Evolutionary conservation across 1,140 invertebrate genomes (phyloP), one percentile per base, ranked within the genome.

Genomic region (Drosophila erecta): DNA sequence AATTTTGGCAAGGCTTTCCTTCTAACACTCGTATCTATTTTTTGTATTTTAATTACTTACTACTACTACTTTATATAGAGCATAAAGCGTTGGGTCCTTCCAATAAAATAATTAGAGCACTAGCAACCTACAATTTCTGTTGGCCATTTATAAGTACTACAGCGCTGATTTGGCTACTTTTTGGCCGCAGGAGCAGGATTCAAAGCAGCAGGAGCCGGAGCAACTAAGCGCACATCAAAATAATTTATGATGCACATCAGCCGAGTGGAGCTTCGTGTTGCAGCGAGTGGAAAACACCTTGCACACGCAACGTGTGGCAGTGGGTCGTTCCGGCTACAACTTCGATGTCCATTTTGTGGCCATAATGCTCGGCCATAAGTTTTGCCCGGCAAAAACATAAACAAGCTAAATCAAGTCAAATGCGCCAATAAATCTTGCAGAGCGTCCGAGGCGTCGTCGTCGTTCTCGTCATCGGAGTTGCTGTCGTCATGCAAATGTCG

Each of bases 361-460:
- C 79, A 79, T 87, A 87, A 89, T 87, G 84, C 76, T 76, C 41
- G 67, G 76, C 84, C 84, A 87, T 87, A 87, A 89, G 84, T 89
- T 89, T 73, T 74, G 72, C 84, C 50, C 67, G 20, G 76, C 85
- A 89, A 89, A 85, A 84, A 84, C 84, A 87, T 89, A 89, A 89
- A 89, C 84, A 89, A 89, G 84, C 84, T 89, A 83, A 89, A 89
- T 89, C 84, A 89, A 89, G 84, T 89, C 84, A 89, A 89, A 89
- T 80, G 84, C 84, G 69, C 69, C 67, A 89, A 89, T 89, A 89
- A 89, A 89, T 89, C 85, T 80, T 80, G 33, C 55, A 77, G 71
- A 69, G 38, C 61, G 62, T 64, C 51, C 50, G 50, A 61, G 47
- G 33, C 55, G 24, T 47, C 59, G 59, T 40, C 70, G 59, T 79